Evolutionary conservation across 2,113 vertebrate genomes (phyloP).

Genomic region (Smithornis capensis): DNA sequence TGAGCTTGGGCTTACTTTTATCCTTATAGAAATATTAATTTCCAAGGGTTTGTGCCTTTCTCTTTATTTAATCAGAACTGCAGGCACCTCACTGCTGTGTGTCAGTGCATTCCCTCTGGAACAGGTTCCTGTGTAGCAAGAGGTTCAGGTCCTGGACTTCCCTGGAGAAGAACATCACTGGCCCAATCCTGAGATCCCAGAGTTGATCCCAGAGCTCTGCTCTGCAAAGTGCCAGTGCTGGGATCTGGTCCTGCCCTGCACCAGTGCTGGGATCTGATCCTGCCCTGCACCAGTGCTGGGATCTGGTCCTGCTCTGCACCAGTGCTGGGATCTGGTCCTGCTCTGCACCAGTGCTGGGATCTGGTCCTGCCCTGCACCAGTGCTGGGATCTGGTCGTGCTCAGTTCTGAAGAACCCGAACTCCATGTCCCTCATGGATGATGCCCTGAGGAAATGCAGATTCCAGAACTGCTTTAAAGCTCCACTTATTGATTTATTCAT

Average conservation of each 20-base stretch:
- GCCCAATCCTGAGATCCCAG: background rate
- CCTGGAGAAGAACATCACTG: background rate
- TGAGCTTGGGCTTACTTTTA: constrained; percentile 19
- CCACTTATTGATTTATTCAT: background rate
- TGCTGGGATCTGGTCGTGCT: background rate
- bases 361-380: no score
- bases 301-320: no score
- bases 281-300: no score
- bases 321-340: background rate
- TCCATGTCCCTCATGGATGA: background rate
- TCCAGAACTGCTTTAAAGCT: background rate
- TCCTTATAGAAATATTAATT: constrained; percentile 27
- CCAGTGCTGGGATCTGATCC: no score
- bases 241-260: background rate
- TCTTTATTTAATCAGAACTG: constrained; percentile 32
- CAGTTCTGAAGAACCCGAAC: background rate
- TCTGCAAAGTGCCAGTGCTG: background rate
- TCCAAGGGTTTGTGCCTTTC: constrained; percentile 22
- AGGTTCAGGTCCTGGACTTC: background rate
- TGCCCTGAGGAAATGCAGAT: background rate
- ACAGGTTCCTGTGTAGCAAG: constrained; percentile 10
- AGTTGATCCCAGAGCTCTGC: background rate
- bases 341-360: background rate
- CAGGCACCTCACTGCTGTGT: background rate
- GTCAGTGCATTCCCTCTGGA: background rate